Conservation (phyloP, 2,113 vertebrate genomes). For the Marcusenius ussheri region DNA sequence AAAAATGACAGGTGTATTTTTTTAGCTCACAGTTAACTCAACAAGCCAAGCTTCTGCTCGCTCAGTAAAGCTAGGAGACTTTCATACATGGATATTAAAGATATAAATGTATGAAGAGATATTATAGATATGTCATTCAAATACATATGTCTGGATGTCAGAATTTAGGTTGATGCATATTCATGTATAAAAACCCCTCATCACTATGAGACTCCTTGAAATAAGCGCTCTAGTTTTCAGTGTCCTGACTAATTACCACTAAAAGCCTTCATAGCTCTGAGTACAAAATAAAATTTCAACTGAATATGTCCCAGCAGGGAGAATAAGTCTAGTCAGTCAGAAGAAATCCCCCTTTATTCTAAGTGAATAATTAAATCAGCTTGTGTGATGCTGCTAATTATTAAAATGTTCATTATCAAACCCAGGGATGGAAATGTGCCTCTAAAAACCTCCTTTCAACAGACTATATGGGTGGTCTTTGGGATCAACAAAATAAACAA, state of each 20-base stretch:
- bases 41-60: background rate
- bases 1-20: background rate
- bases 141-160: background rate
- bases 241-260: background rate
- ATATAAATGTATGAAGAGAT: background rate
- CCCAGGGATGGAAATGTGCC: background rate
- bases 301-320: slow-evolving; percentile 8
- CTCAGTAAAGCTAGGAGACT: background rate
- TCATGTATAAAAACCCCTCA: background rate
- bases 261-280: background rate
- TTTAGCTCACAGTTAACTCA: background rate
- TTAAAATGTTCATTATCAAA: slow-evolving; percentile 1
- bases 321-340: background rate
- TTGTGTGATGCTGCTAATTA: background rate
- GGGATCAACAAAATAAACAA: slow-evolving; percentile 29
- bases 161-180: background rate
- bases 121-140: too few species aligned
- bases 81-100: background rate
- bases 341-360: background rate
- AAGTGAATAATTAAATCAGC: background rate
- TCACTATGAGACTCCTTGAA: background rate
- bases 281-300: slow-evolving; percentile 14
- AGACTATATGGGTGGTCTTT: slow-evolving; percentile 31
- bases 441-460: slow-evolving; percentile 16
- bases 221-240: background rate